These are phyloP conservation scores for Dipodomys merriami DNA, from an alignment of 2,113 vertebrate species.

Conservation along the genomic window DNA sequence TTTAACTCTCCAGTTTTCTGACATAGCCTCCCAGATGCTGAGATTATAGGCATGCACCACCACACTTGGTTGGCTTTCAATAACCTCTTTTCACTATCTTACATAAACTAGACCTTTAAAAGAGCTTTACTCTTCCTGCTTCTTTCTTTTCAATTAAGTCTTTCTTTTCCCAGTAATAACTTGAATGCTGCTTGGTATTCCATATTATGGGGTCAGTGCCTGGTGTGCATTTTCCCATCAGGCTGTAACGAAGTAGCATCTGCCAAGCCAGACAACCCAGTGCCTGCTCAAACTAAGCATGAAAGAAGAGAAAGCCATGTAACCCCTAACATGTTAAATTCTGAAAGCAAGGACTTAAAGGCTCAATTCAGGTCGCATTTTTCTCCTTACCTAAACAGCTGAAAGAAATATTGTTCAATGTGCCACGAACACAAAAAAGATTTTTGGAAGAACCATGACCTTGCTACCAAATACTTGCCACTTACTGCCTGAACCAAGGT, in stretches of 20 bases:
- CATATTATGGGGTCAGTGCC: background rate
- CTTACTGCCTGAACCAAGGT: background rate
- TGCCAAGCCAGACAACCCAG: background rate
- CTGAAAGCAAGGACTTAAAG: background rate
- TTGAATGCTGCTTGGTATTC: background rate
- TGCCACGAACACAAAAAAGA: background rate
- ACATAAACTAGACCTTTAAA: background rate
- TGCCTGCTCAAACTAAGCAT: background rate
- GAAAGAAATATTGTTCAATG: constrained; percentile 10
- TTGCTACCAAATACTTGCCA: background rate
- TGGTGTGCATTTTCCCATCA: background rate
- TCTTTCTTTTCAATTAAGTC: background rate
- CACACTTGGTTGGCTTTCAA: background rate
- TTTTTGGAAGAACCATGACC: background rate
- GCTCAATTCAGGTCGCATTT: background rate
- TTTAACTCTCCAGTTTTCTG: background rate
- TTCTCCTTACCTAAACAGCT: constrained; percentile 31
- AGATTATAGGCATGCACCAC: background rate
- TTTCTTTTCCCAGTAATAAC: background rate
- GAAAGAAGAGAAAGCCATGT: background rate
- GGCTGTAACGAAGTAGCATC: background rate
- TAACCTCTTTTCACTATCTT: background rate
- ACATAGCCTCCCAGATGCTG: background rate
- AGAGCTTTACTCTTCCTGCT: background rate
- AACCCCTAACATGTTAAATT: constrained; percentile 12